Conservation (phyloP, 1,140 invertebrate species). For the Eciton burchellii region DNA sequence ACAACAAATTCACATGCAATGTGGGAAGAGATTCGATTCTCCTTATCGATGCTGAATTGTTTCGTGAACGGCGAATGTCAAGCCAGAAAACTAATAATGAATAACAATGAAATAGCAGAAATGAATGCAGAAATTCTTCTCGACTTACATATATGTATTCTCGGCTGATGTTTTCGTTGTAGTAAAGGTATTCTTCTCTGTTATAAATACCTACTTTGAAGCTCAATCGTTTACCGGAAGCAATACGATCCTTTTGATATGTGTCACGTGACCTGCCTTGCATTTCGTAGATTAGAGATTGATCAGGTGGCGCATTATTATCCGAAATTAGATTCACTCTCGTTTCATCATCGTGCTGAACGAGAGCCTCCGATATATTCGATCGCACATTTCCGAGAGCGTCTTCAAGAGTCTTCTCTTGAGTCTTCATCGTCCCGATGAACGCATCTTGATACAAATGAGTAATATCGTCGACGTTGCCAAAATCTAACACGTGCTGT, state of each 20-base stretch:
- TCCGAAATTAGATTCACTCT: constrained; percentile 54
- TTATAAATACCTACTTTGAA: constrained; percentile 72
- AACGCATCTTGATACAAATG: constrained; percentile 68
- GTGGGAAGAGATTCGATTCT: not conserved
- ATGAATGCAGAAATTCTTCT: not conserved
- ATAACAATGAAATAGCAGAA: not conserved
- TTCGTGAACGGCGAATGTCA: not conserved
- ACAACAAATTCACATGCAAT: no score
- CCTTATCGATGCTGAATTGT: not conserved
- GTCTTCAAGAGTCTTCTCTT: not conserved
- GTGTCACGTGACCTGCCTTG: constrained; percentile 21
- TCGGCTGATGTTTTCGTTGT: constrained; percentile 65
- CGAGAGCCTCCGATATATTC: not conserved
- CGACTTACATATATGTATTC: constrained; percentile 76
- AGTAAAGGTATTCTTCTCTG: constrained; percentile 71
- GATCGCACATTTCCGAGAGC: not conserved
- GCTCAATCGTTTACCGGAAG: constrained; percentile 30
- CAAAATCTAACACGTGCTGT: constrained; percentile 73
- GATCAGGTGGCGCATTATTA: constrained; percentile 40
- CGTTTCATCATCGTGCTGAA: not conserved
- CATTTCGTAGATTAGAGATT: constrained; percentile 48
- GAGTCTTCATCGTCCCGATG: constrained; percentile 50
- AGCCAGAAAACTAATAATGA: constrained; percentile 6
- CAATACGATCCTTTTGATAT: constrained; percentile 28
- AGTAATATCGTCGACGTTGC: constrained; percentile 58